Evolutionary conservation across 2,888 invertebrate species (phyloP).

Genomic region (Leptinotarsa rubiginosa): DNA sequence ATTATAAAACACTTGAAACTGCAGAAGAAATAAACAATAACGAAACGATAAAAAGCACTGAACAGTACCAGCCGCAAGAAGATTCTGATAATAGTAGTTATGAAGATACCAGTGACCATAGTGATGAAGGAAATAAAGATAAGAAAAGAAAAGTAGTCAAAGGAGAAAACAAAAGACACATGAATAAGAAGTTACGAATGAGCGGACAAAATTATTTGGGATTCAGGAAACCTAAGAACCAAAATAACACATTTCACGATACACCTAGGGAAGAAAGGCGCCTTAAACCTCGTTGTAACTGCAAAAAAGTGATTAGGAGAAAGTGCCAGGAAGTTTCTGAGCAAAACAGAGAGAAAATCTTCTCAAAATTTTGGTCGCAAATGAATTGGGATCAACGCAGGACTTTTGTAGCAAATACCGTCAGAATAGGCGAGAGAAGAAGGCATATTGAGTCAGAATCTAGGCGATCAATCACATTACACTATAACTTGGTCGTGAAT

Average conservation of each 20-base stretch:
- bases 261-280: conserved; percentile 25
- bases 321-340: conserved; percentile 19
- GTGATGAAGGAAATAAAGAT: neutral
- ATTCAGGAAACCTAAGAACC: conserved; percentile 29
- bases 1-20: no score
- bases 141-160: conserved; percentile 24
- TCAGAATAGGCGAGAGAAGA: no score
- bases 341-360: conserved; percentile 20
- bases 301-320: conserved; percentile 17
- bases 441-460: no score
- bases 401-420: no score
- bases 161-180: conserved; percentile 26
- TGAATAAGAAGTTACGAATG: conserved; percentile 30
- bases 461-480: no score
- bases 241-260: conserved; percentile 25
- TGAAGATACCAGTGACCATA: no score
- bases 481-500: no score
- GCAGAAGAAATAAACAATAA: no score
- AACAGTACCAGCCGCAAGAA: no score
- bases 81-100: no score
- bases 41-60: no score
- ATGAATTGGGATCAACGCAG: no score
- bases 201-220: conserved; percentile 27
- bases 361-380: conserved; percentile 23
- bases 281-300: conserved; percentile 22